Evolutionary conservation across 1,140 invertebrate genomes (phyloP).

Genomic region (Onthophagus taurus): DNA sequence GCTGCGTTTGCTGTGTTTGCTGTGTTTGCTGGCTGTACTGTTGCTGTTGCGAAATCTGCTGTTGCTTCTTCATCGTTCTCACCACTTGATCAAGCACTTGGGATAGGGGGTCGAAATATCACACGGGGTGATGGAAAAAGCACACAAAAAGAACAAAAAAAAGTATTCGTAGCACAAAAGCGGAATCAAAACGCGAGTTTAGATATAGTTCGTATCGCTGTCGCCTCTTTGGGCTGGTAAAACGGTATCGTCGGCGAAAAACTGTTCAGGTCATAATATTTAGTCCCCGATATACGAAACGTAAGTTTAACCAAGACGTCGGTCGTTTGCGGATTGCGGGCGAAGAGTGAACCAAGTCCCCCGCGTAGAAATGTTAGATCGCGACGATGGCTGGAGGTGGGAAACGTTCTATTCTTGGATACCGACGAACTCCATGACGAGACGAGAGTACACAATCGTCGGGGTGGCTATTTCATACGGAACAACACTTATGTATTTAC

Average conservation of each 20-base stretch:
- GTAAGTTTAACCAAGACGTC: constrained; percentile 74
- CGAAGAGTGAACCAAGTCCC: constrained; percentile 56
- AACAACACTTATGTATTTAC: no score
- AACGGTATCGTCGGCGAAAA: no score
- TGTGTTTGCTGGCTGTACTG: constrained; percentile 32
- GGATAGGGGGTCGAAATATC: constrained; percentile 23
- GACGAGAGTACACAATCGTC: no score
- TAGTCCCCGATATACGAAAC: constrained; percentile 62
- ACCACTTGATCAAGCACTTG: constrained; percentile 26
- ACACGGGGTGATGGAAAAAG: constrained; percentile 7
- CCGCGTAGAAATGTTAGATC: constrained; percentile 23
- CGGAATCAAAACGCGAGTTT: no score
- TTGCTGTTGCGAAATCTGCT: constrained; percentile 35
- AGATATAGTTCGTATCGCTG: no score
- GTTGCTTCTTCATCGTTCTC: constrained; percentile 38
- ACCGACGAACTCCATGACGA: no score
- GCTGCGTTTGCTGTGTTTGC: constrained; percentile 44
- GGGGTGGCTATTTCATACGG: no score
- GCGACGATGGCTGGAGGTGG: constrained; percentile 5
- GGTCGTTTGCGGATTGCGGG: constrained; percentile 77
- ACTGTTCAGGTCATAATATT: no score
- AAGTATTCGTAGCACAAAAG: constrained; percentile 26
- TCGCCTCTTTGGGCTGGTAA: no score
- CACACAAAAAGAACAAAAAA: constrained; percentile 21
- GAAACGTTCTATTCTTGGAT: constrained; percentile 11